These are phyloP conservation scores for Drosophila obscura DNA, from an alignment of 1,140 invertebrate species.

Conservation along the genomic window DNA sequence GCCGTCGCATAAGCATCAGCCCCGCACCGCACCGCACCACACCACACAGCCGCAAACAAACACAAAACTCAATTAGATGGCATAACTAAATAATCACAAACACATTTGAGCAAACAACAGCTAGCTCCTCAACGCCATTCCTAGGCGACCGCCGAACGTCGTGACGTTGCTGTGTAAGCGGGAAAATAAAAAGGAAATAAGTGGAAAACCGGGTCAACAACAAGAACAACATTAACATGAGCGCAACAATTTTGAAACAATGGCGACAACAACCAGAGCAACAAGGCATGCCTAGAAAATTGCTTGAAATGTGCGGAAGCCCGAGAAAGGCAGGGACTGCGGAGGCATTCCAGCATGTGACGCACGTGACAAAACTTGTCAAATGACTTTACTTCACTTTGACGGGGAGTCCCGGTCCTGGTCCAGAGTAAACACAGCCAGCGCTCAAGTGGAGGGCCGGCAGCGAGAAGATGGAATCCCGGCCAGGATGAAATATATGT, in stretches of 20 bases:
- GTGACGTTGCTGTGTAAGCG: slow-evolving; percentile 15
- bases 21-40: slow-evolving; percentile 1
- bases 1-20: slow-evolving; percentile 31
- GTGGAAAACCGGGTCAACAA: slow-evolving; percentile 60
- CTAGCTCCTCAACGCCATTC: slow-evolving; percentile 31
- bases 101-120: slow-evolving; percentile 73
- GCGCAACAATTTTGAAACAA: slow-evolving; percentile 58
- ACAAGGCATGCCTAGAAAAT: slow-evolving; percentile 67
- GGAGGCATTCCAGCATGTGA: slow-evolving; percentile 72
- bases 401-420: slow-evolving; percentile 56
- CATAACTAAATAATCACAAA: slow-evolving; percentile 83
- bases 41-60: slow-evolving; percentile 37
- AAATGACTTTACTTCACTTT: slow-evolving; percentile 76
- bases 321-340: slow-evolving; percentile 5
- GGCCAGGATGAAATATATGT: slow-evolving; percentile 21
- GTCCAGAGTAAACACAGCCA: slow-evolving; percentile 48
- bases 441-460: slow-evolving; percentile 7
- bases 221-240: slow-evolving; percentile 35
- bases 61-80: slow-evolving; percentile 79
- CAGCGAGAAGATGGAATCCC: slow-evolving; percentile 22
- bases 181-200: slow-evolving; percentile 16
- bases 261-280: slow-evolving; percentile 52
- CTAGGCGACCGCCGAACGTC: slow-evolving; percentile 42
- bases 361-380: slow-evolving; percentile 82
- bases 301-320: slow-evolving; percentile 70